phyloP scores from a whole-genome alignment of 2,797 vertebrate genomes.

The Anguilla marmorata region DNA sequence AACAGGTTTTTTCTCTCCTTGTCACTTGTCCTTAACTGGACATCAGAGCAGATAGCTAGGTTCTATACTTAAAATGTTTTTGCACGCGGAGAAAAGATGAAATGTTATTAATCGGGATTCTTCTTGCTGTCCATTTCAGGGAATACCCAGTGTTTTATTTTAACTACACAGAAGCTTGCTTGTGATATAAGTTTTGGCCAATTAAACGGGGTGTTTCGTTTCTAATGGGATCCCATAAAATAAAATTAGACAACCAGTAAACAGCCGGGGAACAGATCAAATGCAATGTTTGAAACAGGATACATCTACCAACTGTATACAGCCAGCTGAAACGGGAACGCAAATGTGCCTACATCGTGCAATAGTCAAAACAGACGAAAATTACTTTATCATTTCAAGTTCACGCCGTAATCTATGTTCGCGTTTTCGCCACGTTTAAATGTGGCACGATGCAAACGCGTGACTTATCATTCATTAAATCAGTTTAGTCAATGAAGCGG shows the following conservation, averaged over 20 bases:
- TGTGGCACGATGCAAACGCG: not conserved
- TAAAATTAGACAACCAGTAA: not conserved
- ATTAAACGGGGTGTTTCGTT: not conserved
- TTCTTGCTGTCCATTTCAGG: not conserved
- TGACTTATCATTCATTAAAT: not conserved
- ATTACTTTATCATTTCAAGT: not conserved
- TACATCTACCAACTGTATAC: not conserved
- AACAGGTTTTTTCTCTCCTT: not conserved
- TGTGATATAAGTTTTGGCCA: not conserved
- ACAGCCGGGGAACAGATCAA: not conserved
- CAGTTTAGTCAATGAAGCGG: not conserved
- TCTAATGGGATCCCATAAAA: not conserved
- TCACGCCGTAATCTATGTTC: not conserved
- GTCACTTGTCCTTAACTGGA: not conserved
- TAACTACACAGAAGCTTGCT: not conserved
- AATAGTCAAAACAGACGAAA: not conserved
- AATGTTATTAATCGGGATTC: not conserved
- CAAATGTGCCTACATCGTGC: not conserved
- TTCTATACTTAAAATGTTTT: not conserved
- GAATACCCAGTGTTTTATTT: not conserved
- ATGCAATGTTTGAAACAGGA: not conserved
- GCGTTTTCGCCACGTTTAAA: not conserved
- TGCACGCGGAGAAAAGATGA: not conserved
- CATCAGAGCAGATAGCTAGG: not conserved
- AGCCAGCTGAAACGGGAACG: not conserved